These are phyloP conservation scores for Macrosiphum euphorbiae DNA, from an alignment of 2,888 invertebrate genomes.

Conservation along the genomic window DNA sequence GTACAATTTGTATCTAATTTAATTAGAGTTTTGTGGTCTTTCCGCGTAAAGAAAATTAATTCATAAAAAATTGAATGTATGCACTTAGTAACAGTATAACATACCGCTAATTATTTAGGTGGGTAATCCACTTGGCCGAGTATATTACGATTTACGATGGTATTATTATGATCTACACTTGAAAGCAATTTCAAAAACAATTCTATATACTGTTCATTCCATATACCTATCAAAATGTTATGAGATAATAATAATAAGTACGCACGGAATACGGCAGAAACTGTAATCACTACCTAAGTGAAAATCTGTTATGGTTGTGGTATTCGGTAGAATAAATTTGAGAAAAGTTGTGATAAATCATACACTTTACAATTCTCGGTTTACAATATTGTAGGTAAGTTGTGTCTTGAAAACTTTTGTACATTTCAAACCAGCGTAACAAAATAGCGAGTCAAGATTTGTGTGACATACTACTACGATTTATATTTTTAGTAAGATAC, in stretches of 20 bases:
- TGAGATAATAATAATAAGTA: background rate
- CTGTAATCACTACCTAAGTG: background rate
- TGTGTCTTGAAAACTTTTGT: background rate
- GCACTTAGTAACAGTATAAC: background rate
- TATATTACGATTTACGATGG: background rate
- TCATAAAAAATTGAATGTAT: background rate
- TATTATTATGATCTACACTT: background rate
- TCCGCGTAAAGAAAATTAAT: background rate
- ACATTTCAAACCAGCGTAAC: background rate
- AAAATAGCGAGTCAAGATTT: background rate
- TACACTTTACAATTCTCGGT: background rate
- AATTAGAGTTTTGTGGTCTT: background rate
- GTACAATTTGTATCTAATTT: background rate
- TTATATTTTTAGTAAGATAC: background rate
- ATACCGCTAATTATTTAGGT: background rate
- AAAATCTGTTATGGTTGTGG: background rate
- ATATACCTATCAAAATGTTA: background rate
- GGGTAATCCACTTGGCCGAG: background rate
- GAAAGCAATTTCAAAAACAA: background rate
- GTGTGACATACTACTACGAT: background rate
- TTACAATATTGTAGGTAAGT: background rate
- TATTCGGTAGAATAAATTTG: background rate
- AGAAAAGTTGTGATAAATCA: background rate
- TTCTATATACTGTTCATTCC: background rate
- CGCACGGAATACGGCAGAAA: background rate